Base-by-base conservation (phyloP, 2,888 invertebrate genomes). In the Uloborus plumipes region DNA sequence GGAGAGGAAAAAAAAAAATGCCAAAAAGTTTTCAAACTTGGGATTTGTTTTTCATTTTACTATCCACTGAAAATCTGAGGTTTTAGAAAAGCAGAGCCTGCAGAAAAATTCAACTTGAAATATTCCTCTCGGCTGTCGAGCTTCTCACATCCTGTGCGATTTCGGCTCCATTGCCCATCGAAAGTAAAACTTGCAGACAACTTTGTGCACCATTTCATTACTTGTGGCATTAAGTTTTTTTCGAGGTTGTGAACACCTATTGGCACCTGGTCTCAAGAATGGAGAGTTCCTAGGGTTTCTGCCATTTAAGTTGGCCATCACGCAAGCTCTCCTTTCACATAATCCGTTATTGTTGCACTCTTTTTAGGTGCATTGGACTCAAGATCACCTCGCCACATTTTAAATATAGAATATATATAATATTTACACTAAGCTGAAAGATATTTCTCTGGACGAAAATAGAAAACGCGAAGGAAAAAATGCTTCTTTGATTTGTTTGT, bases 51-150 rank as follows among this genome's bases (percentile, higher is more conserved):
- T 31, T 55, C 50, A 64, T 74, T 58, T 50, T 49, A 59, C 61
- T 26, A 53, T 67, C 26, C 31, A 59, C n/a, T 81, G 74, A 81
- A 74, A 74, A 81, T 74, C 80, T 70, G 80, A 81, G 80, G 80
- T 81, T 81, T 81, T 74, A 81, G 18, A 39, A 22, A 49, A 22
- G 49, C n/a, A 58, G 59, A 67, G 55, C n/a, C 55, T 55, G 55
- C 18, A 11, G 18, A 55, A 39, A 39, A 39, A 39, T 39, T 39
- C 11, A 39, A 39, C 39, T 39, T 39, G 3, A 6, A 39, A 39
- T 39, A 39, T 39, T 39, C 39, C 11, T 39, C 39, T 39, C 39
- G 7, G 7, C 39, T 39, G 39, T 39, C 7, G 39, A 39, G 39
- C 39, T 39, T 11, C 11, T 39, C 39, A 39, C 39, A 39, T 39